A percentile compares a stretch with the other conserved stretches of the same genome.
These are phyloP conservation scores for Molothrus aeneus DNA, from an alignment of 2,797 vertebrate species.

Conservation along the genomic window DNA sequence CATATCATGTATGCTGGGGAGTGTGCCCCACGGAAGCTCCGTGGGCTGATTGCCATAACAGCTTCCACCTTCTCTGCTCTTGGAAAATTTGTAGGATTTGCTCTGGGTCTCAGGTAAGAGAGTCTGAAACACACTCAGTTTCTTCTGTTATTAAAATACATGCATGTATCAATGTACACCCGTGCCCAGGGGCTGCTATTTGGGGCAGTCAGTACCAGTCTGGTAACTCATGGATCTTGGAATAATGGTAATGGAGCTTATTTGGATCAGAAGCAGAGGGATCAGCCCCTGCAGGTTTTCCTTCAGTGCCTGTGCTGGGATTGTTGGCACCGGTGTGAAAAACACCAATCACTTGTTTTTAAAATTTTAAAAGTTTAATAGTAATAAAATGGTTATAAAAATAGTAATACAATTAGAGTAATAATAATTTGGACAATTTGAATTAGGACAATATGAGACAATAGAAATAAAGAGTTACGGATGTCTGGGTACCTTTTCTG, in stretches of 20 bases:
- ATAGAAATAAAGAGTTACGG: no score
- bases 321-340: neutral
- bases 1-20: constrained; percentile 82
- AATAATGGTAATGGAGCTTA: neutral
- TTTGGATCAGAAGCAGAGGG: neutral
- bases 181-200: accelerated
- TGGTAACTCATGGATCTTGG: accelerated
- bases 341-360: no score
- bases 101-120: constrained; percentile 81
- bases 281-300: neutral
- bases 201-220: neutral
- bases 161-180: neutral
- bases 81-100: constrained; percentile 80
- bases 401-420: no score
- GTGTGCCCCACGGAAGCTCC: constrained; percentile 78
- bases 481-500: no score
- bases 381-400: no score
- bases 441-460: no score
- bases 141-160: neutral
- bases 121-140: neutral
- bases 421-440: no score
- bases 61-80: constrained; percentile 56
- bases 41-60: constrained; percentile 78
- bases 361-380: no score
- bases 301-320: accelerated